phyloP scores from a whole-genome alignment of 2,113 vertebrate genomes.

The Corynorhinus townsendii region DNA sequence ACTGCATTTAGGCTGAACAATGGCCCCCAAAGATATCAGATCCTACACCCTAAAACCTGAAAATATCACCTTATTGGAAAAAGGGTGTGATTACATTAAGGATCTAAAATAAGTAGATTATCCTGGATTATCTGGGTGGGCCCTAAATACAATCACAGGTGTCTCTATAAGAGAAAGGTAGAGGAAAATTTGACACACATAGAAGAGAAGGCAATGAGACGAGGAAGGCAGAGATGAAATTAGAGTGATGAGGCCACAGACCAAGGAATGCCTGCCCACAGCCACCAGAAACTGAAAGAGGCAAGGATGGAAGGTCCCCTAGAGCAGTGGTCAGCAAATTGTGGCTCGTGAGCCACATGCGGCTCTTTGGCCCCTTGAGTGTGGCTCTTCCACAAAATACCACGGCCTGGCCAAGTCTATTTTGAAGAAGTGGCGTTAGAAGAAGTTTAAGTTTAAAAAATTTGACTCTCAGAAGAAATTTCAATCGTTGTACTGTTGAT shows the following conservation, averaged over 20 bases:
- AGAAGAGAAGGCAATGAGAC: background rate
- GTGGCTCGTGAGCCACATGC: too few relatives aligned
- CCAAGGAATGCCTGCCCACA: background rate
- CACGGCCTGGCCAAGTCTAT: too few relatives aligned
- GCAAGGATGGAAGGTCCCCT: background rate
- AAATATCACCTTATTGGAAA: background rate
- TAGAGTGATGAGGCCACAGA: too few relatives aligned
- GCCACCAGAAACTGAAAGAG: background rate
- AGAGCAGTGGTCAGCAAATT: background rate
- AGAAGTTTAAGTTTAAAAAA: too few relatives aligned
- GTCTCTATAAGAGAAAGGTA: background rate
- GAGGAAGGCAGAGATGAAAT: background rate
- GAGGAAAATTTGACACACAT: background rate
- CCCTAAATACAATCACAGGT: background rate
- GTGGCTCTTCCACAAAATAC: too few relatives aligned
- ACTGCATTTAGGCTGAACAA: background rate
- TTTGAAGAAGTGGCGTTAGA: too few relatives aligned
- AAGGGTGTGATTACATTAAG: background rate
- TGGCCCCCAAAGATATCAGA: background rate
- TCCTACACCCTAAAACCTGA: background rate
- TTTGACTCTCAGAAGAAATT: too few relatives aligned
- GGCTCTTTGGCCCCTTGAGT: too few relatives aligned
- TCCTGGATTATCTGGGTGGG: background rate
- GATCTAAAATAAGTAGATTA: background rate
- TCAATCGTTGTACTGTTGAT: too few relatives aligned